phyloP scores from a whole-genome alignment of 2,888 invertebrate genomes.

The Chrysina gloriosa region DNA sequence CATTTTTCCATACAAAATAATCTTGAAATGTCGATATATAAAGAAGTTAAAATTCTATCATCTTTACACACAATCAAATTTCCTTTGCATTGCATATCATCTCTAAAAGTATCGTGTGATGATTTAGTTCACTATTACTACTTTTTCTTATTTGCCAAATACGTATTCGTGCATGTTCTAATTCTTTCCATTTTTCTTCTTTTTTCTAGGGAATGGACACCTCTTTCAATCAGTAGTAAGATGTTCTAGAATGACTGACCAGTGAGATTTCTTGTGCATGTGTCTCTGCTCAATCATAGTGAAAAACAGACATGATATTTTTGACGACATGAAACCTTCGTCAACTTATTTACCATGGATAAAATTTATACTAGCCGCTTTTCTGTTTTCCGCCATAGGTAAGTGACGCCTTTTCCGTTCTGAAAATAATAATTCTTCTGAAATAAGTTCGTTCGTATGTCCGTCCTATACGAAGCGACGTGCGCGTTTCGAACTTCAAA shows the following conservation, averaged over 20 bases:
- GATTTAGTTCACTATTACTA: neutral
- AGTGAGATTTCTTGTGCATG: slow-evolving; percentile 53
- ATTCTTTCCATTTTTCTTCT: slow-evolving; percentile 32
- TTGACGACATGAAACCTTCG: slow-evolving; percentile 62
- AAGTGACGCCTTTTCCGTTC: slow-evolving; percentile 50
- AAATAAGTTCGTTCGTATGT: too few relatives aligned
- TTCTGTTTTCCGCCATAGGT: slow-evolving; percentile 59
- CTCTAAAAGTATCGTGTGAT: neutral
- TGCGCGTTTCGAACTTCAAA: too few relatives aligned
- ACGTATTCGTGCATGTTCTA: slow-evolving; percentile 14
- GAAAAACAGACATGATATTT: slow-evolving; percentile 62
- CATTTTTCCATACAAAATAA: too few relatives aligned
- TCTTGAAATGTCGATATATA: too few relatives aligned
- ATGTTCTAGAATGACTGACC: slow-evolving; percentile 37
- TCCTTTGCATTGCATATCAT: slow-evolving; percentile 3
- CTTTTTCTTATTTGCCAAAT: neutral
- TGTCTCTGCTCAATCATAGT: slow-evolving; percentile 54
- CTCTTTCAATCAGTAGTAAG: slow-evolving; percentile 43
- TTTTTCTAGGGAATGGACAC: slow-evolving; percentile 35
- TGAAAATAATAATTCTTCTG: too few relatives aligned
- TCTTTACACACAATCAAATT: too few relatives aligned
- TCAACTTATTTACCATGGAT: slow-evolving; percentile 61
- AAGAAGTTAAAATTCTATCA: too few relatives aligned
- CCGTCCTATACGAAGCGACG: too few relatives aligned
- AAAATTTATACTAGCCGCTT: slow-evolving; percentile 57